Conservation (phyloP, 2,113 vertebrate genomes). For the Dendrocopos noguchii region DNA sequence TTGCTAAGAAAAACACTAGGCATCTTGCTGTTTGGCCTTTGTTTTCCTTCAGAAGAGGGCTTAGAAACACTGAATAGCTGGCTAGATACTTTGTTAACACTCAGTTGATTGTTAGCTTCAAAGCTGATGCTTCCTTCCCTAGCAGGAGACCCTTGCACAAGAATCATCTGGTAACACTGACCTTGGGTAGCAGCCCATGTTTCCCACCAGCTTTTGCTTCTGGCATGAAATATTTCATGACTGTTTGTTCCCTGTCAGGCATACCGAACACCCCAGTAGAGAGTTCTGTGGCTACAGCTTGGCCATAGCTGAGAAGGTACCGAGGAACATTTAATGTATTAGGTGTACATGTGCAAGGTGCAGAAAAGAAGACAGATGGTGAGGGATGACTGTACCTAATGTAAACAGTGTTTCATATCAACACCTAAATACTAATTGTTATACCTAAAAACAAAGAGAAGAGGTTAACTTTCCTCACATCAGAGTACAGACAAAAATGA, state of each 20-base stretch:
- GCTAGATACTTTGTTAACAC: not conserved
- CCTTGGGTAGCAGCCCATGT: not conserved
- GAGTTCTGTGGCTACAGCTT: not conserved
- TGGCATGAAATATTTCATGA: not conserved
- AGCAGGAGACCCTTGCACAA: not conserved
- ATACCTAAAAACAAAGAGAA: not conserved
- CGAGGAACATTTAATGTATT: not conserved
- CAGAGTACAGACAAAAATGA: not conserved
- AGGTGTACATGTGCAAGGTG: not conserved
- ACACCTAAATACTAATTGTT: not conserved
- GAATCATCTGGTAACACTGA: not conserved
- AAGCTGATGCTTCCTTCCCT: not conserved
- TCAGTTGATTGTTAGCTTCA: not conserved
- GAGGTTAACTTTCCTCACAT: not conserved
- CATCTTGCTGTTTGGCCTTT: not conserved
- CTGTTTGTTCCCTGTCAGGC: not conserved
- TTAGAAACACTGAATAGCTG: not conserved
- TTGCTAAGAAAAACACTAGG: conserved; percentile 35
- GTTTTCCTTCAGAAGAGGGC: not conserved
- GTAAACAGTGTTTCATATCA: not conserved
- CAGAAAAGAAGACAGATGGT: not conserved
- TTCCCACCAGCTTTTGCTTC: not conserved
- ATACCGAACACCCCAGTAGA: not conserved
- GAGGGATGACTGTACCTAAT: not conserved
- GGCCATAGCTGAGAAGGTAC: not conserved